Conservation (phyloP, 2,113 vertebrate genomes). For the Callipepla californica region DNA sequence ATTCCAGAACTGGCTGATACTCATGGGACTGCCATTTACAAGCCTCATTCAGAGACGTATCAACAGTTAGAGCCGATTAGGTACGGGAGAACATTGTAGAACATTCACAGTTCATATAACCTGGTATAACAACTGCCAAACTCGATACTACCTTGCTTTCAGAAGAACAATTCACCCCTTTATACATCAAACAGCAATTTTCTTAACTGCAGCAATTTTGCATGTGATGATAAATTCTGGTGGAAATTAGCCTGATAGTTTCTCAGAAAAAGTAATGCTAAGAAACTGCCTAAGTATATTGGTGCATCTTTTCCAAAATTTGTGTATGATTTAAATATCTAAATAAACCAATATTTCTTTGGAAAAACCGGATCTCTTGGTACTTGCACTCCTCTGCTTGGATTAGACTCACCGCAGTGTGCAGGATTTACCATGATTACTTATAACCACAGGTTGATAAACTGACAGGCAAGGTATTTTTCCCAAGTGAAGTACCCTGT, state of each 20-base stretch:
- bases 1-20: background rate
- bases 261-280: background rate
- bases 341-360: background rate
- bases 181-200: constrained; percentile 57
- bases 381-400: constrained; percentile 5
- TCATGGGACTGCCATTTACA: background rate
- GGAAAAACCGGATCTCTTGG: background rate
- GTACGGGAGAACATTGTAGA: constrained; percentile 37
- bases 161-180: constrained; percentile 60
- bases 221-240: background rate
- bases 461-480: constrained; percentile 45
- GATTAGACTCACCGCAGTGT: constrained; percentile 42
- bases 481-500: constrained; percentile 26
- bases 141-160: constrained; percentile 6
- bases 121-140: constrained; percentile 25
- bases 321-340: background rate
- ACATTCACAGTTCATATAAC: constrained; percentile 52
- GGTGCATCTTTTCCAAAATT: background rate
- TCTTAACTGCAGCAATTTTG: constrained; percentile 57
- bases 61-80: background rate
- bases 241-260: background rate
- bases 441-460: constrained; percentile 44
- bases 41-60: constrained; percentile 12
- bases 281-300: background rate
- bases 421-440: constrained; percentile 52